Evolutionary conservation across 2,797 vertebrate species (phyloP).

Genomic region (Chiroxiphia lanceolata): DNA sequence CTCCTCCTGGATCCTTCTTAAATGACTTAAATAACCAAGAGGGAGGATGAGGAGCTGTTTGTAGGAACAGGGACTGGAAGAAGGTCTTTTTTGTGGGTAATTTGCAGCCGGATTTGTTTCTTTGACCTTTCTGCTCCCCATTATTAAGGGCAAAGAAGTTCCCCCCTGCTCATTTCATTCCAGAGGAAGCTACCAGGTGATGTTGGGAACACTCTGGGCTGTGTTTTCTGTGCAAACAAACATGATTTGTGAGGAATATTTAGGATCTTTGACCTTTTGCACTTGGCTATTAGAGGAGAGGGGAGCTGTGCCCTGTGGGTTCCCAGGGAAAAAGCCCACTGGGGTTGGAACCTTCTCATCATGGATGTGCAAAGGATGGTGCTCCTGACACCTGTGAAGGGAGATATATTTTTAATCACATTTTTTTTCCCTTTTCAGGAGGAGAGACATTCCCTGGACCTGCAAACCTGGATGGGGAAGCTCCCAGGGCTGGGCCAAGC

Average conservation of each 20-base stretch:
- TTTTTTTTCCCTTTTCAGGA: not conserved
- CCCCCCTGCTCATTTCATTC: not conserved
- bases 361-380: rapidly evolving
- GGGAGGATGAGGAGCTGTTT: not conserved
- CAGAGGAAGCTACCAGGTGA: not conserved
- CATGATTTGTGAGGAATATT: not conserved
- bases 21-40: slow-evolving; percentile 11
- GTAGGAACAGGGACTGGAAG: not conserved
- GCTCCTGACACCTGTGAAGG: not conserved
- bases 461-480: not conserved
- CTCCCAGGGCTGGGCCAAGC: not conserved
- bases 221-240: not conserved
- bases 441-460: not conserved
- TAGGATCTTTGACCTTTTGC: not conserved
- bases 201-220: not conserved
- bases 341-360: not conserved
- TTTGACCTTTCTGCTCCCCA: slow-evolving; percentile 14
- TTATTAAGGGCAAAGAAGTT: not conserved
- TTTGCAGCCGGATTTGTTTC: not conserved
- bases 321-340: not conserved
- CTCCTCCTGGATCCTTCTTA: slow-evolving; percentile 14
- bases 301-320: not conserved
- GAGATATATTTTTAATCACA: not conserved
- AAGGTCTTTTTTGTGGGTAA: not conserved
- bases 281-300: not conserved